phyloP scores from a whole-genome alignment of 2,888 invertebrate species.

The Chymomyza procnemis region DNA sequence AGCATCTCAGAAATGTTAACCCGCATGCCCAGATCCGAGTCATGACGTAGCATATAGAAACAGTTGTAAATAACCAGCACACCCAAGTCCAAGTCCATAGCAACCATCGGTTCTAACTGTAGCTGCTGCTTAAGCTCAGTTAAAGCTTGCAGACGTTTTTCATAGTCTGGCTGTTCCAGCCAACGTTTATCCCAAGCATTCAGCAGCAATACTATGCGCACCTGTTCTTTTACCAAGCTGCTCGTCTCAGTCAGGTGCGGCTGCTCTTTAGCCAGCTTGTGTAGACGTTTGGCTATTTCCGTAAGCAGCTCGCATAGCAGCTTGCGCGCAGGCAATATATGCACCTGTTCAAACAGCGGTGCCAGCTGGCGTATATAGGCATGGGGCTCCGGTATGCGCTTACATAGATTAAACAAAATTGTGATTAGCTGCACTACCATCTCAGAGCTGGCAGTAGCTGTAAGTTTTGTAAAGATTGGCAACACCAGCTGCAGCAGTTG shows the following conservation, averaged over 20 bases:
- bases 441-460: conserved; percentile 83
- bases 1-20: conserved; percentile 88
- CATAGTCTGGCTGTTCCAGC: conserved; percentile 97
- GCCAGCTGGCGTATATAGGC: conserved; percentile 85
- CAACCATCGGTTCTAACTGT: conserved; percentile 75
- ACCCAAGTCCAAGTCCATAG: conserved; percentile 83
- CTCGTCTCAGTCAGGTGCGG: conserved; percentile 33
- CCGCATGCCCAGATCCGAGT: conserved; percentile 90
- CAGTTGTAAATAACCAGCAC: conserved; percentile 90
- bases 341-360: conserved; percentile 85
- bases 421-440: conserved; percentile 84
- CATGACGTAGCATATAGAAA: conserved; percentile 86
- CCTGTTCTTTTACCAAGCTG: conserved; percentile 77
- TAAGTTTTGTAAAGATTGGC: conserved; percentile 85
- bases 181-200: conserved; percentile 93
- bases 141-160: conserved; percentile 88
- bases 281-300: conserved; percentile 80
- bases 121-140: conserved; percentile 82
- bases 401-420: conserved; percentile 87
- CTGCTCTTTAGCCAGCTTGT: conserved; percentile 45
- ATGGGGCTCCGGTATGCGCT: conserved; percentile 83
- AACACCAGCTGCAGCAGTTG: conserved; percentile 84
- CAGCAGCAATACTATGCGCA: conserved; percentile 83
- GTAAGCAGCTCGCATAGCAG: conserved; percentile 83
- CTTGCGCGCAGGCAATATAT: conserved; percentile 84